Conservation (phyloP, 1,140 invertebrate species). For the Cyrtorhinus lividipennis region DNA sequence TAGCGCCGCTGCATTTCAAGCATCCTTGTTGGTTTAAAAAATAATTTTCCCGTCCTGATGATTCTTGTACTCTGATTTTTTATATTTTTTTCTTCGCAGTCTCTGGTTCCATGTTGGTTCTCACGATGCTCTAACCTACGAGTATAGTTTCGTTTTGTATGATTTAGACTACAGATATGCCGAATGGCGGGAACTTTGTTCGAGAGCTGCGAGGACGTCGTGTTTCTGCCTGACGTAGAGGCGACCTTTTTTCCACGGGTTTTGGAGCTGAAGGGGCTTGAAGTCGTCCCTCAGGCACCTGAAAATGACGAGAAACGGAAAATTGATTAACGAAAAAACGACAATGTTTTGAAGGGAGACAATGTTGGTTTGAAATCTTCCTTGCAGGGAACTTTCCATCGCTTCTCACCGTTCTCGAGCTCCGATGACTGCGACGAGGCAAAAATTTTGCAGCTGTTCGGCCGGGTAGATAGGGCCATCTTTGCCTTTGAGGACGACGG, state of each 20-base stretch:
- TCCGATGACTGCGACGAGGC: constrained; percentile 85
- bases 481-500: constrained; percentile 69
- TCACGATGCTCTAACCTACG: too few relatives aligned
- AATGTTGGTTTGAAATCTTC: not conserved
- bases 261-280: constrained; percentile 77
- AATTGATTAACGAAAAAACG: too few relatives aligned
- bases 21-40: too few relatives aligned
- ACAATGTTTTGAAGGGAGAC: too few relatives aligned
- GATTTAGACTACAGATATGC: constrained; percentile 24
- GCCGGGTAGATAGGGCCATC: constrained; percentile 69
- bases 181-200: constrained; percentile 38
- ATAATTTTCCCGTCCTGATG: too few relatives aligned
- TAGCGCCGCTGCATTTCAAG: too few relatives aligned
- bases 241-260: constrained; percentile 86
- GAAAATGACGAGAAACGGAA: too few relatives aligned
- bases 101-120: too few relatives aligned
- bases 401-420: constrained; percentile 51
- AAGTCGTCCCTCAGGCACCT: constrained; percentile 80
- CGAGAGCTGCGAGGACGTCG: constrained; percentile 70
- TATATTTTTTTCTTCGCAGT: too few relatives aligned
- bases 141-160: too few relatives aligned
- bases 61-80: too few relatives aligned
- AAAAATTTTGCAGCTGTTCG: constrained; percentile 70
- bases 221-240: constrained; percentile 81
- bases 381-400: not conserved